Evolutionary conservation across 1,140 invertebrate genomes (phyloP), one percentile per base, ranked within the genome.

Genomic region (Solenopsis invicta): DNA sequence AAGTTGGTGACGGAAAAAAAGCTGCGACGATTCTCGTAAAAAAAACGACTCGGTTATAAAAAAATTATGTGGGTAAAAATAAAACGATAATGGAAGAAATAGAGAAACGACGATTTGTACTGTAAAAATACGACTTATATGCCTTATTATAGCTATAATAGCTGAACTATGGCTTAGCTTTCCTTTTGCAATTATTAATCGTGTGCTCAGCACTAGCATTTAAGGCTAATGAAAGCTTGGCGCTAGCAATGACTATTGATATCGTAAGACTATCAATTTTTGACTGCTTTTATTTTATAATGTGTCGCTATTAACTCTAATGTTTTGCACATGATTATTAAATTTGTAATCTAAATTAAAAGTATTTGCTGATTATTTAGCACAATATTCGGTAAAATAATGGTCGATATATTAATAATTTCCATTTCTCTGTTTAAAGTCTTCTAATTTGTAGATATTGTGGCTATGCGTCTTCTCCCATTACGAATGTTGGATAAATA

Each of bases 1-100:
- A 92, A 92, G 82, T 89, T 87, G 50, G 45, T 69, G 69, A 82
- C 45, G 29, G 74, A 10, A 72, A 90, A 91, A 91, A 88, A 82
- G 80, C 52, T 85, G 75, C 74, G 86, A 10, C 61, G 37, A 10
- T 82, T 77, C 48, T 67, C 13, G 62, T 56, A 69, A 76, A 76
- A 76, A 87, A 87, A 85, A 61, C 9, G 50, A 13, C 75, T 81
- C 37, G 75, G 12, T 69, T 81, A 54, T 59, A 16, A 71, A 75
- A 71, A 76, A 29, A 2, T 29, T 2, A 29, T 29, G 2, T 0
- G 29, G 29, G 29, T 29, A 29, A 29, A 29, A 29, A 29, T 29
- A 29, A n/a, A n/a, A 29, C 2, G 29, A 45, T 18, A 74, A 85
- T 78, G 76, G 56, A 34, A 85, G 52, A 66, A 56, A 67, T 37